Base-by-base conservation (phyloP, 1,140 invertebrate species). In the Paracyclopina nana region DNA sequence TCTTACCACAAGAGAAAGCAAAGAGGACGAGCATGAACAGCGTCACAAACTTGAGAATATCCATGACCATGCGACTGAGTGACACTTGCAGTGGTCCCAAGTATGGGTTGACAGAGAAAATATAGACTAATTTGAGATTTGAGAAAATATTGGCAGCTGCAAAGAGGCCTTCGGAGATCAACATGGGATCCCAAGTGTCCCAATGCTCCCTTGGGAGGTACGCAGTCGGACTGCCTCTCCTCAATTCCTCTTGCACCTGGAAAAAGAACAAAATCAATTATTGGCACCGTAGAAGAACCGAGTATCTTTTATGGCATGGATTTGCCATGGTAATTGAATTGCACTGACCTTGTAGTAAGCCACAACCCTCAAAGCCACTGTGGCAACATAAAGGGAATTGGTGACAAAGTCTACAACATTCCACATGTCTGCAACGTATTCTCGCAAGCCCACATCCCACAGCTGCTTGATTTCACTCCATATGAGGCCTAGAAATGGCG, bases 381-480 rank as follows among this genome's bases (percentile, higher is more conserved):
- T 96, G 38, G 90, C 88, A 41, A 97, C 86, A 64, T 98, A 97
- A 12, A 96, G 68, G 4, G 90, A 90, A 67, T 96, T 97, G 16
- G 91, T 97, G 48, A 94, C 83, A 65, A 97, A 97, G 68, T 97
- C 92, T 54, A 97, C 82, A 44, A 97, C 88, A 65, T 97, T 98
- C 92, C 92, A 97, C 88, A 96, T 95, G 66, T 97, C 91, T 57
- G 82, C 80, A 28, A 87, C 77, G 63, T 97, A 98, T 61, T 95
- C 88, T 58, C 86, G 78, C 20, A 94, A 69, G 0, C 92, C 92
- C 54, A 91, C 84, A 65, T 95, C 86, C 90, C 91, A 97, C 22
- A 97, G 68, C 62, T 96, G 90, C 64, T 96, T 97, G 56, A 96
- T 87, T 69, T 97, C 92, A 56, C 87, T 90, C 92, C 92, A 97